Evolutionary conservation across 2,113 vertebrate genomes (phyloP).

Genomic region (Campylomormyrus tamandua): DNA sequence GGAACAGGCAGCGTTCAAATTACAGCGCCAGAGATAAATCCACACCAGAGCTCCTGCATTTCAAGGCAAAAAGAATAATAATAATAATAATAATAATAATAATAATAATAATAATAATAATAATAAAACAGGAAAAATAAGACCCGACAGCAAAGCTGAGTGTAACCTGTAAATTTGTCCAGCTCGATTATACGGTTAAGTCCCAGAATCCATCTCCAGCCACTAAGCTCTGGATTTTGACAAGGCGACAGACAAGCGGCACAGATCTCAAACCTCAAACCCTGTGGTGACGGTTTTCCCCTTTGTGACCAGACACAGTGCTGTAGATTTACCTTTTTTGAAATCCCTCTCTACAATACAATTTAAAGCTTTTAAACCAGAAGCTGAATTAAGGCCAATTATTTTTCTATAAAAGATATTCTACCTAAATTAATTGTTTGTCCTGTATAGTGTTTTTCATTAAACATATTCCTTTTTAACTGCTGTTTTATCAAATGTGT

Average conservation of each 20-base stretch:
- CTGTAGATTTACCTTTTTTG: background rate
- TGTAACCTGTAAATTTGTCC: background rate
- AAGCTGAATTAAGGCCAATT: background rate
- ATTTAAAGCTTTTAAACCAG: background rate
- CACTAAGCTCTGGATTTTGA: background rate
- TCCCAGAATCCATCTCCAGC: background rate
- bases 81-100: too few relatives aligned
- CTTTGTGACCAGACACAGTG: background rate
- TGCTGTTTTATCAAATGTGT: background rate
- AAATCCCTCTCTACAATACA: background rate
- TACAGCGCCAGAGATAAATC: background rate
- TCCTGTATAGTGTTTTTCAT: background rate
- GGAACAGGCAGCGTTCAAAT: background rate
- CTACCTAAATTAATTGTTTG: background rate
- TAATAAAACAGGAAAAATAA: background rate
- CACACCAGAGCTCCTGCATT: background rate
- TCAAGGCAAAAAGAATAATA: background rate
- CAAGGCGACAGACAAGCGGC: background rate
- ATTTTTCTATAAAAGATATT: background rate
- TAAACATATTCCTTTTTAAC: background rate
- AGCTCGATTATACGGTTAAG: background rate
- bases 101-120: background rate
- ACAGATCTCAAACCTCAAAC: background rate
- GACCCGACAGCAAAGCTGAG: background rate
- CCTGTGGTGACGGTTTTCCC: background rate